phyloP scores from a whole-genome alignment of 2,113 vertebrate species.

The Salvelinus fontinalis region DNA sequence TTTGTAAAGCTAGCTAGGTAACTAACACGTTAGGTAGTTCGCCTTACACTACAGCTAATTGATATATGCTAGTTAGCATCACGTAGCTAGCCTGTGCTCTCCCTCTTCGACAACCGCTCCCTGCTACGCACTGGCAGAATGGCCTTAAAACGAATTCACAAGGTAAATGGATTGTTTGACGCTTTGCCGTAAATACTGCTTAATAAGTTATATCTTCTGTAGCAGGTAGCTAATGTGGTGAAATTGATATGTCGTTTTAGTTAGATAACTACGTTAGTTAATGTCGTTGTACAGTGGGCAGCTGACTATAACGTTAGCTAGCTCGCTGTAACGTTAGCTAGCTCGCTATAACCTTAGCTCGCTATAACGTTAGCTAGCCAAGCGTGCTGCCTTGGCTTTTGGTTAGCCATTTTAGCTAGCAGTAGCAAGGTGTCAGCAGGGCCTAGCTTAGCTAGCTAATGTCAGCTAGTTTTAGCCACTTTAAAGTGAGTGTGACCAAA shows the following conservation, averaged over 20 bases:
- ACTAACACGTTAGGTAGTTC: slow-evolving; percentile 23
- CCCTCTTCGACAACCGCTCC: slow-evolving; percentile 48
- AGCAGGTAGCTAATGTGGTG: neutral
- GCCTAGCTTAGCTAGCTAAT: neutral
- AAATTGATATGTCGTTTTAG: neutral
- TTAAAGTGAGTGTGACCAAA: neutral
- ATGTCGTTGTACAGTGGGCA: neutral
- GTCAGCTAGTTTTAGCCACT: neutral
- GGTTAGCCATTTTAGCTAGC: too few relatives aligned
- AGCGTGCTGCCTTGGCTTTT: too few relatives aligned
- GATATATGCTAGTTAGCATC: slow-evolving; percentile 62
- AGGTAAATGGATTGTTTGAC: slow-evolving; percentile 57
- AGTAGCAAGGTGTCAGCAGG: too few relatives aligned
- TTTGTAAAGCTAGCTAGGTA: slow-evolving; percentile 21
- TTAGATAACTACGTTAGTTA: neutral
- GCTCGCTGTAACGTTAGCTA: neutral
- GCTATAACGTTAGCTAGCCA: neutral
- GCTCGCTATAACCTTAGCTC: neutral
- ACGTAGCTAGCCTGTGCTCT: slow-evolving; percentile 56
- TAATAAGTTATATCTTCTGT: neutral
- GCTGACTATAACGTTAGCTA: neutral
- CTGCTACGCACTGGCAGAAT: slow-evolving; percentile 54
- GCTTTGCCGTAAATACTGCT: neutral
- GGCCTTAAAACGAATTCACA: slow-evolving; percentile 78
- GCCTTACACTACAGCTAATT: slow-evolving; percentile 34